Evolutionary conservation across 2,888 invertebrate species (phyloP).

Genomic region (Neocrepidodera transversa): DNA sequence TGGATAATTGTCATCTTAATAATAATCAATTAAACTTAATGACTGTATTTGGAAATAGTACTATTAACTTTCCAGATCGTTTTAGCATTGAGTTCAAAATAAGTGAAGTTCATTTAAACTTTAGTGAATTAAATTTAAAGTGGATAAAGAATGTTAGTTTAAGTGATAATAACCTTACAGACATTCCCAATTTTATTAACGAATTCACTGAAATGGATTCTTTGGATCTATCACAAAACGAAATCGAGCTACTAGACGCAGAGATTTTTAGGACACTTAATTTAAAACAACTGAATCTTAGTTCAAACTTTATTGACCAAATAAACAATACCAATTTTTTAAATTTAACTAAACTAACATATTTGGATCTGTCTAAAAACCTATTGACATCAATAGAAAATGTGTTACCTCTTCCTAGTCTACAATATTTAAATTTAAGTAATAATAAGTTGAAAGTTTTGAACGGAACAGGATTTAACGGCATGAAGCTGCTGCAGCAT

Average conservation of each 20-base stretch:
- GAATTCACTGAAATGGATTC: conserved; percentile 60
- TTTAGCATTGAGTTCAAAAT: conserved; percentile 29
- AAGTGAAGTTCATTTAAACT: conserved; percentile 37
- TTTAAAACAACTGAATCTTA: conserved; percentile 72
- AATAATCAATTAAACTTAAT: not conserved
- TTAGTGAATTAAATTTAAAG: conserved; percentile 37
- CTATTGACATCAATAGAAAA: conserved; percentile 66
- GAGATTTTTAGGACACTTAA: conserved; percentile 65
- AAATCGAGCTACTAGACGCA: conserved; percentile 63
- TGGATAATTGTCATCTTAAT: conserved; percentile 41
- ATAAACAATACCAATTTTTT: conserved; percentile 68
- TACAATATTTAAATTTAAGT: conserved; percentile 77
- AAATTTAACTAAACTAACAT: conserved; percentile 69
- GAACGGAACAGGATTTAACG: conserved; percentile 71
- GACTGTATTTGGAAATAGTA: not conserved
- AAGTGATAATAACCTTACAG: conserved; percentile 43
- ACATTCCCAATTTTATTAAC: conserved; percentile 38
- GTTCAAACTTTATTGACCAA: conserved; percentile 69
- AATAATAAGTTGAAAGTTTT: conserved; percentile 71
- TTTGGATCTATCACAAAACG: conserved; percentile 70
- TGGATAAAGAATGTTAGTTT: conserved; percentile 42
- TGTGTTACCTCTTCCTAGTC: conserved; percentile 64
- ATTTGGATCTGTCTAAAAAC: conserved; percentile 76
- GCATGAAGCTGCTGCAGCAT: conserved; percentile 68
- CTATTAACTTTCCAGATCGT: not conserved